phyloP scores from a whole-genome alignment of 2,888 invertebrate genomes.

The Tupiocoris notatus region DNA sequence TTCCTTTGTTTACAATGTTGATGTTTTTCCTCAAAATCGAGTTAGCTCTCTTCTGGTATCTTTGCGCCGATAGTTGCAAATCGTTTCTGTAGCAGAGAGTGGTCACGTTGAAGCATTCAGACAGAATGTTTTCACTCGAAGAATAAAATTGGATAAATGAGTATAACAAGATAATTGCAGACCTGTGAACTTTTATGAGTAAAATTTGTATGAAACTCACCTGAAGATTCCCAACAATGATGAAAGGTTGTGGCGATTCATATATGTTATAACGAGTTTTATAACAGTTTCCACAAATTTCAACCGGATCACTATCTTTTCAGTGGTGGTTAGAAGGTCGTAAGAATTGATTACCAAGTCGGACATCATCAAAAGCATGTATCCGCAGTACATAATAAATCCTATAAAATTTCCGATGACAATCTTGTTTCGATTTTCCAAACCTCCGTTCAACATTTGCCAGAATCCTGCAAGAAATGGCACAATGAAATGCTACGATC shows the following conservation, averaged over 20 bases:
- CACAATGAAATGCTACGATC: neutral
- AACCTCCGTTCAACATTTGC: constrained; percentile 41
- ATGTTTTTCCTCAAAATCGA: constrained; percentile 15
- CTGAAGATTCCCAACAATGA: constrained; percentile 18
- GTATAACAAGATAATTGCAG: no score
- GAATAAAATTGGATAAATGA: no score
- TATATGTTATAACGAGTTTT: constrained; percentile 43
- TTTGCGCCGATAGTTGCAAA: constrained; percentile 31
- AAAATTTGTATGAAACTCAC: no score
- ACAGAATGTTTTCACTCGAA: no score
- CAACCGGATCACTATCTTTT: constrained; percentile 46
- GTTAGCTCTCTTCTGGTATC: neutral
- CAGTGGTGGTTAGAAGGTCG: constrained; percentile 43
- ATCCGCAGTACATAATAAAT: constrained; percentile 16
- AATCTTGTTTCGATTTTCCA: neutral
- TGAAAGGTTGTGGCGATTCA: constrained; percentile 26
- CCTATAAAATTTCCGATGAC: constrained; percentile 25
- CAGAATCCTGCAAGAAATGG: constrained; percentile 41
- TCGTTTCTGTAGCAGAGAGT: no score
- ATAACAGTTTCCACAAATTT: constrained; percentile 43
- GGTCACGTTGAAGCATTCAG: no score
- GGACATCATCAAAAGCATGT: constrained; percentile 36
- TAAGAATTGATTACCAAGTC: constrained; percentile 30
- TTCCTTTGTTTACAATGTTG: constrained; percentile 33
- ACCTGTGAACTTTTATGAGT: no score